Base-by-base conservation (phyloP, 2,888 invertebrate genomes). In the Alloscopus bannaensis region DNA sequence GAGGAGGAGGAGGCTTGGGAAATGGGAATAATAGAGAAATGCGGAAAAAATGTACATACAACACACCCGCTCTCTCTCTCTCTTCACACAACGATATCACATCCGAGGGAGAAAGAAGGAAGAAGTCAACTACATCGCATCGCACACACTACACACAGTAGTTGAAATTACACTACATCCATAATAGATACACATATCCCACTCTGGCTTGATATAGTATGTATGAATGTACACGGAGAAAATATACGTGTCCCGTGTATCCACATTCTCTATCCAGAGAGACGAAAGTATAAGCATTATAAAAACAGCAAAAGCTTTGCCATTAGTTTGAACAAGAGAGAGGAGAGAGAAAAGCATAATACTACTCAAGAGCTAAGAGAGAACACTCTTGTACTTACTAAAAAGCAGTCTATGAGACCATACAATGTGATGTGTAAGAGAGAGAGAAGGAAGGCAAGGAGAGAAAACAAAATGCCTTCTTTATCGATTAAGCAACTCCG, bases 381-480 rank as follows among this genome's bases (percentile, higher is more conserved):
- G 52, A 47, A 29, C 42, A 59, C 42, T 45, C 71, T 71, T 47
- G 47, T 31, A 60, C 60, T 71, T 36, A 42, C 59, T 70, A 73
- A 73, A 62, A 73, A 55, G 45, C 57, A 73, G 28, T 64, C 47
- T 60, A 60, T 50, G 60, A 62, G 60, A 73, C 36, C 26, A 47
- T 62, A 52, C 64, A 72, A 64, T 72, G 72, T 72, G 64, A 72
- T 72, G 73, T 73, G 64, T 65, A 65, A 57, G 65, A 65, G 52
- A 50, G 57, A 50, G 57, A 42, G 52, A 42, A 57, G 60, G 47
- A 36, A 47, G 50, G 20, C 20, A 70, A 68, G 78, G 76, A 82
- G 79, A 71, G 80, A 81, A 82, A 82, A 82, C 82, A 82, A 82
- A 82, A 82, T 82, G 82, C 80, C 82, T 82, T 81, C 81, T 81